These are phyloP conservation scores for Azemiops feae DNA, from an alignment of 2,113 vertebrate species.

Conservation along the genomic window DNA sequence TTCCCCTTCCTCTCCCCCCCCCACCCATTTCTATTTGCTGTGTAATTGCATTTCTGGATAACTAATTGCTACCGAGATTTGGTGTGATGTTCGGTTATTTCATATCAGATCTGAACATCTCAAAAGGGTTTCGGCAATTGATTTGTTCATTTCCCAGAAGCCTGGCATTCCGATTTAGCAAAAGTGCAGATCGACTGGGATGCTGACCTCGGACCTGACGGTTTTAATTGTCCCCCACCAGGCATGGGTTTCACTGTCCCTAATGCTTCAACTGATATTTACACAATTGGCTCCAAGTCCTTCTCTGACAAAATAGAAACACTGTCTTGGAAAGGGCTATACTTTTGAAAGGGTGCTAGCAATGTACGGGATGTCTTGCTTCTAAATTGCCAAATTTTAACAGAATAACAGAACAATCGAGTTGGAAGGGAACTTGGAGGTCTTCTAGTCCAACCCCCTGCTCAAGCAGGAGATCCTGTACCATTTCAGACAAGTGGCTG, in stretches of 20 bases:
- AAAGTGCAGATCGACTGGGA: constrained; percentile 47
- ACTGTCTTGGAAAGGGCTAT: neutral
- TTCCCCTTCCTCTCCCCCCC: neutral
- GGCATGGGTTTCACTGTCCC: neutral
- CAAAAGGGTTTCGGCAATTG: constrained; percentile 68
- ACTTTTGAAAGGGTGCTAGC: neutral
- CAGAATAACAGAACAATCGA: too few species aligned
- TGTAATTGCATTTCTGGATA: constrained; percentile 71
- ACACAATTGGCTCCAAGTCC: neutral
- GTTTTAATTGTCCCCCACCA: constrained; percentile 59
- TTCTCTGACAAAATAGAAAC: neutral
- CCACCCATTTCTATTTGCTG: constrained; percentile 6
- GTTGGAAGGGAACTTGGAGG: too few species aligned
- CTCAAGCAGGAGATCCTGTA: too few species aligned
- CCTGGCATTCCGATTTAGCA: constrained; percentile 10
- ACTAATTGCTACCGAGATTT: constrained; percentile 66
- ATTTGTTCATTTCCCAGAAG: constrained; percentile 56
- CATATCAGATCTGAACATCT: constrained; percentile 61
- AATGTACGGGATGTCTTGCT: too few species aligned
- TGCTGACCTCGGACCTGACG: constrained; percentile 43
- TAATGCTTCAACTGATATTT: neutral
- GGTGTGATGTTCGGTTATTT: constrained; percentile 72
- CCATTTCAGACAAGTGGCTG: too few species aligned
- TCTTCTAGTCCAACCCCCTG: too few species aligned
- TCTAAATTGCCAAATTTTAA: too few species aligned